Evolutionary conservation across 2,888 invertebrate genomes (phyloP).

Genomic region (Cantharis rufa): DNA sequence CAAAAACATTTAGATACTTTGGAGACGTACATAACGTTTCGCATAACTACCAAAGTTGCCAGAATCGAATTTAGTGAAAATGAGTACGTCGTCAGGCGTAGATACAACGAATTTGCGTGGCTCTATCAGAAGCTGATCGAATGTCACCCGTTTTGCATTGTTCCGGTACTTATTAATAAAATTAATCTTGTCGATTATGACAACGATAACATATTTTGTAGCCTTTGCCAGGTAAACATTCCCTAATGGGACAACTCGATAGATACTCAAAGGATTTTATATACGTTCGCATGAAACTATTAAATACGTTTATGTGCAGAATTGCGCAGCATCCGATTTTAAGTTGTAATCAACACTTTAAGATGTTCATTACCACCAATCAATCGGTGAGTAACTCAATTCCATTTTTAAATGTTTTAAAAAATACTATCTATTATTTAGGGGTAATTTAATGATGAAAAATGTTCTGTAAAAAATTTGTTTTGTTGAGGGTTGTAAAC

Average conservation of each 20-base stretch:
- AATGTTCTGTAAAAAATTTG: no score
- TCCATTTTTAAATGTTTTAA: no score
- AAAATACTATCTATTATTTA: no score
- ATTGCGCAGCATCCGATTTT: conserved; percentile 71
- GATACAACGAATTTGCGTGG: conserved; percentile 77
- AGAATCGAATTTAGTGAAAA: conserved; percentile 66
- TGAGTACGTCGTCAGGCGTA: conserved; percentile 67
- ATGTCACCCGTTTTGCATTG: conserved; percentile 67
- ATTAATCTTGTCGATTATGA: not conserved
- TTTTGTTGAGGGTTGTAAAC: no score
- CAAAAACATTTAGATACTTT: conserved; percentile 73
- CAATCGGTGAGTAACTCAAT: conserved; percentile 60
- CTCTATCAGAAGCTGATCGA: conserved; percentile 67
- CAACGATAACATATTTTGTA: conserved; percentile 50
- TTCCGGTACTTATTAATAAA: conserved; percentile 61
- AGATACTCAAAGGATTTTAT: conserved; percentile 74
- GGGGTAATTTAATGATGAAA: no score
- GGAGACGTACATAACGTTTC: conserved; percentile 73
- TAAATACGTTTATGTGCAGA: conserved; percentile 68
- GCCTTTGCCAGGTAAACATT: conserved; percentile 74
- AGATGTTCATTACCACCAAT: conserved; percentile 68
- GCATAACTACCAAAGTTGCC: conserved; percentile 69
- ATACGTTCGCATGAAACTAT: conserved; percentile 65
- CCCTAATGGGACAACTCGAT: conserved; percentile 68
- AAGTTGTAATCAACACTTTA: conserved; percentile 67